Evolutionary conservation across 2,113 vertebrate species (phyloP), one percentile per base, ranked within the genome.

Genomic region (Gallinago undulata): DNA sequence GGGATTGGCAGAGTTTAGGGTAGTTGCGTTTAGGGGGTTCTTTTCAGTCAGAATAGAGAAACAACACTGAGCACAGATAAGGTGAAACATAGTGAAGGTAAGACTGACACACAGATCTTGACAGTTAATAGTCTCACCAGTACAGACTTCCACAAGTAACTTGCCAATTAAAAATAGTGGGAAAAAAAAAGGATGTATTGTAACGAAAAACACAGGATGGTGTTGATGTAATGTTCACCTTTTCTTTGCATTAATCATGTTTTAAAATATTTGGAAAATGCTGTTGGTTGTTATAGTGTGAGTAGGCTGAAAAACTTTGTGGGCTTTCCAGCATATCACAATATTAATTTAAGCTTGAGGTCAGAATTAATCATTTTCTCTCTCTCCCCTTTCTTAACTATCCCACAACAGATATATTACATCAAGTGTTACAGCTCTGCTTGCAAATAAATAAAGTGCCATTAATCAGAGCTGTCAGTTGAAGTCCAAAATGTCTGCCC

Each of bases 251-350:
- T 85, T 92, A 96, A 41, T 89, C 50, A 41, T 7, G 3, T 51
- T 94, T 60, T 73, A 73, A 92, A 92, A 60, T 73, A 37, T 66
- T 86, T 94, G 73, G 50, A 81, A 90, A 47, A 89, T 80, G 75
- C 30, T 91, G 13, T 66, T 95, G 59, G 75, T 86, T 79, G 55
- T 80, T 83, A 23, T 50, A 28, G 23, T 35, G 43, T 4, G 41
- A 94, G 87, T 84, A 48, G 59, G 87, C 64, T 89, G 80, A 64
- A 68, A 45, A 96, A 45, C 67, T 88, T 90, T 74, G 41, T 86
- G 57, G 63, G 39, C 57, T 92, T 94, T 91, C 16, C 31, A 84
- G 43, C 5, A 4, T 81, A 75, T 75, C 74, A 41, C 74, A 67
- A 22, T 82, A 75, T 85, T 90, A 85, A 85, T 93, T 89, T 81